Base-by-base conservation (phyloP, 2,113 vertebrate species). In the Upupa epops region DNA sequence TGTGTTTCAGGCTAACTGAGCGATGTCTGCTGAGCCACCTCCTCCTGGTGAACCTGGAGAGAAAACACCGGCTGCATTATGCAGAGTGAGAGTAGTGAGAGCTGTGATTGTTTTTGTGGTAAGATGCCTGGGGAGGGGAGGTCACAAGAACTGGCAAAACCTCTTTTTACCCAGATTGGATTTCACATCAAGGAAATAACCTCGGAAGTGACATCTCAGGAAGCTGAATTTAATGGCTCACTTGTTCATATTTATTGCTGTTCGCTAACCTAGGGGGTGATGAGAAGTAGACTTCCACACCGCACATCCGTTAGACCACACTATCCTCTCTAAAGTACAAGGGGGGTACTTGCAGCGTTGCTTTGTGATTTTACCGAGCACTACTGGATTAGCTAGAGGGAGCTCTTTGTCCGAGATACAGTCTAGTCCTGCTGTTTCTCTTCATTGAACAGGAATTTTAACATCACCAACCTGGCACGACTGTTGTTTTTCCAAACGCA, bases 331-430 rank as follows among this genome's bases (percentile, higher is more conserved):
- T 21, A 12, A 55, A 52, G 13, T 31, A 13, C 5, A 8, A 2
- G 29, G 14, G 59, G 29, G 0, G 0, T 18, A 2, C 8, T 10
- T 8, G 11, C 51, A 42, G 34, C 2, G 1, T 66, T 70, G 54
- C 64, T 65, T 14, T 68, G 14, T 58, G 79, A 42, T 90, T 24
- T 45, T 82, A 65, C 40, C 54, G 61, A 90, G 40, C 20, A 3
- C 15, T 15, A 1, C 58, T n/a, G 8, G 52, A 22, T 68, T 11
- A 94, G 83, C 96, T 96, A 97, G 97, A 96, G 96, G 97, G 97
- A 95, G 95, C 95, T 94, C 94, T 86, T 90, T 88, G 46, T 73
- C 70, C 52, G 83, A 85, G 73, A 80, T 54, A 49, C 0, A 12
- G 8, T 7, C 31, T 10, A 2, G 56, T 49, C 46, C 17, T 63